Evolutionary conservation across 2,888 invertebrate species (phyloP).

Genomic region (Conops quadrifasciatus): DNA sequence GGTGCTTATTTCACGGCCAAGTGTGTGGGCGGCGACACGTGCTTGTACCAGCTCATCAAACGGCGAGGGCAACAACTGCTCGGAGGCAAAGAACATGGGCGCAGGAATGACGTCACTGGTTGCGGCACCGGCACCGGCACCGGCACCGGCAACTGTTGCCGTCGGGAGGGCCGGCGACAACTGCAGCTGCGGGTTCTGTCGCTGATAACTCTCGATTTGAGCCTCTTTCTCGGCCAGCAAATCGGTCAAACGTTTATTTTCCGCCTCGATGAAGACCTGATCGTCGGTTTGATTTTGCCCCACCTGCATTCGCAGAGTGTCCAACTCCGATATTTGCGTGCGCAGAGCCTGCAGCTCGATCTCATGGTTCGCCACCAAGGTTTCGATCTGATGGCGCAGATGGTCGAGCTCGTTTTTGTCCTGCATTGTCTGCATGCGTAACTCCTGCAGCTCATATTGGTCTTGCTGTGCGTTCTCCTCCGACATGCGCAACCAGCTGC

Average conservation of each 20-base stretch:
- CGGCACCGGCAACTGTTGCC: slow-evolving; percentile 3
- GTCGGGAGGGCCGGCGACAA: slow-evolving; percentile 46
- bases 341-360: slow-evolving; percentile 60
- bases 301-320: slow-evolving; percentile 60
- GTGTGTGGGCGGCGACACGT: slow-evolving; percentile 42
- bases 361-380: slow-evolving; percentile 61
- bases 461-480: slow-evolving; percentile 62
- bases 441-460: slow-evolving; percentile 60
- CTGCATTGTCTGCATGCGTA: slow-evolving; percentile 63
- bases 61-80: slow-evolving; percentile 52
- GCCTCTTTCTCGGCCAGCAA: slow-evolving; percentile 67
- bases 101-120: slow-evolving; percentile 48
- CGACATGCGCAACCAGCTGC: slow-evolving; percentile 59
- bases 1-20: too few relatives aligned
- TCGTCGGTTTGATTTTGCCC: slow-evolving; percentile 66
- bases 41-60: slow-evolving; percentile 60
- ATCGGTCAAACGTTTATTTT: slow-evolving; percentile 70
- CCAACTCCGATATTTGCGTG: slow-evolving; percentile 60
- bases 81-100: slow-evolving; percentile 57
- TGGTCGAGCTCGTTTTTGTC: slow-evolving; percentile 65
- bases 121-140: slow-evolving; percentile 5
- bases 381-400: slow-evolving; percentile 61
- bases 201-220: slow-evolving; percentile 65
- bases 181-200: slow-evolving; percentile 61
- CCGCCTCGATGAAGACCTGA: slow-evolving; percentile 66